phyloP scores from a whole-genome alignment of 2,113 vertebrate genomes.

The Microcebus griseorufus region DNA sequence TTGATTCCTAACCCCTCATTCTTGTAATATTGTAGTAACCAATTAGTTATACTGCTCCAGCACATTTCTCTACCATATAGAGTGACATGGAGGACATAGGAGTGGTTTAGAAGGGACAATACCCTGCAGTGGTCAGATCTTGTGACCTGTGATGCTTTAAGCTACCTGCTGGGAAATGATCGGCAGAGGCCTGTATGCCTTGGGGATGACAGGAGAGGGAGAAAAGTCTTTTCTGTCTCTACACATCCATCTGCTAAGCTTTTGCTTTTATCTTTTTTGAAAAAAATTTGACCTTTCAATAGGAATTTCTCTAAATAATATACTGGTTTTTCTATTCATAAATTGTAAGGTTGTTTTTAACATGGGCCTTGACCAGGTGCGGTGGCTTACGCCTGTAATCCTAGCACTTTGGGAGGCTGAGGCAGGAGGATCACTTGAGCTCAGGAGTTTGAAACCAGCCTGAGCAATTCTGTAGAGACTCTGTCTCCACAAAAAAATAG shows the following conservation, averaged over 20 bases:
- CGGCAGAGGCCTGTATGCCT: neutral
- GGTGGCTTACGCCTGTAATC: no score
- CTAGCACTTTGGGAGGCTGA: no score
- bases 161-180: fast-evolving
- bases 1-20: neutral
- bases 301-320: neutral
- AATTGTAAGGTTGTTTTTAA: neutral
- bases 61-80: neutral
- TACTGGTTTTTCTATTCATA: neutral
- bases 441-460: no score
- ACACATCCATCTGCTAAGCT: neutral
- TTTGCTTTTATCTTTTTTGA: conserved; percentile 34
- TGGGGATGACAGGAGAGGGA: neutral
- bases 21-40: neutral
- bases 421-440: no score
- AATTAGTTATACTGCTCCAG: no score
- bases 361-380: no score
- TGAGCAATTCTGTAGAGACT: no score
- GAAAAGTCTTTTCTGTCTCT: neutral
- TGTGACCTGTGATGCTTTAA: neutral
- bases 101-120: fast-evolving
- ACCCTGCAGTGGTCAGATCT: neutral
- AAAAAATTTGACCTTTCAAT: neutral
- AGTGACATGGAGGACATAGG: neutral
- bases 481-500: no score